Evolutionary conservation across 2,113 vertebrate genomes (phyloP).

Genomic region (Camarhynchus parvulus): DNA sequence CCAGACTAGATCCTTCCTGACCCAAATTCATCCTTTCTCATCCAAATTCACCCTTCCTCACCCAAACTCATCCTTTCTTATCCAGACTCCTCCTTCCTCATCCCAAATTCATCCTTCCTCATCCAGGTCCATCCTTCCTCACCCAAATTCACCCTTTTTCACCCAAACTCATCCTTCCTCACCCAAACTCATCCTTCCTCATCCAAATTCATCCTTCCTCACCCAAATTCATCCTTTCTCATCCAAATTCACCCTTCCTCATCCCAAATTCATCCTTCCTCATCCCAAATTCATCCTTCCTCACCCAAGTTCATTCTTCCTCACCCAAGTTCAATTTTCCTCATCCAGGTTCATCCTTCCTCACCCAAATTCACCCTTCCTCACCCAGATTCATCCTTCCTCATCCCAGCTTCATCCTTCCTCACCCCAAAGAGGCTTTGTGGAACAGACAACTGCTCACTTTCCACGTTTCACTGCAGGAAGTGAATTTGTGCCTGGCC

Average conservation of each 20-base stretch:
- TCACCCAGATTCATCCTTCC: neutral
- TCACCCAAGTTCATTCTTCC: neutral
- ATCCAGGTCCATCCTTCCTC: accelerated
- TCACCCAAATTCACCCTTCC: accelerated
- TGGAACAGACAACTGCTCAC: neutral
- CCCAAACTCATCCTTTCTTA: accelerated
- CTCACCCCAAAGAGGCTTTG: neutral
- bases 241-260: neutral
- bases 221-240: neutral
- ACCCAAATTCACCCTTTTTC: neutral
- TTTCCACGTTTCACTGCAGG: neutral
- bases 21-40: accelerated
- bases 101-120: accelerated
- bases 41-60: accelerated
- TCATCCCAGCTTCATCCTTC: neutral
- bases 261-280: neutral
- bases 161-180: neutral
- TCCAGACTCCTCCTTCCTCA: accelerated
- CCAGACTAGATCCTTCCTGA: accelerated
- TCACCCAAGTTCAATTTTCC: neutral
- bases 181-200: accelerated
- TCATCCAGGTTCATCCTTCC: neutral
- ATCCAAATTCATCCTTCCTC: accelerated
- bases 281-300: neutral
- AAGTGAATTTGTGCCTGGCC: neutral